Conservation (phyloP, 2,797 vertebrate species). For the Hippopotamyrus pictus region DNA sequence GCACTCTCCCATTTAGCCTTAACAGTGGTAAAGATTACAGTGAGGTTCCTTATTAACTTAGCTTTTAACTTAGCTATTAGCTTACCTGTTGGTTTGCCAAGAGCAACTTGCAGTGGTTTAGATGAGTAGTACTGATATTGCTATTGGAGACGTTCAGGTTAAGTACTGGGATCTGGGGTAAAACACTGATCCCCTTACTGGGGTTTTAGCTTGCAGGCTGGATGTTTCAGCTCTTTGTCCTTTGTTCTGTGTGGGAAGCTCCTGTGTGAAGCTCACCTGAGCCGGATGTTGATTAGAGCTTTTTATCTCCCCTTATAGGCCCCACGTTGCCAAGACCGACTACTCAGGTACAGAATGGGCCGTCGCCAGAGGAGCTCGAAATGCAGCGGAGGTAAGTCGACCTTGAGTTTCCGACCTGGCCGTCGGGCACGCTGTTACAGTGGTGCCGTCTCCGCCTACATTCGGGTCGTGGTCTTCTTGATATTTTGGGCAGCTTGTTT, state of each 20-base stretch:
- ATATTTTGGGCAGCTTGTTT: background rate
- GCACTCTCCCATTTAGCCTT: background rate
- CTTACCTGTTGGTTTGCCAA: background rate
- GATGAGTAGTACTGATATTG: background rate
- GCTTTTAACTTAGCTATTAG: background rate
- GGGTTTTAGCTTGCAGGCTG: background rate
- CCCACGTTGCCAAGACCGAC: conserved; percentile 84
- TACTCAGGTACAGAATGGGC: conserved; percentile 91
- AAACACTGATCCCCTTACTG: background rate
- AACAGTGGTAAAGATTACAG: background rate
- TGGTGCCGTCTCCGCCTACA: too few species aligned
- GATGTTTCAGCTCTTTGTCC: background rate
- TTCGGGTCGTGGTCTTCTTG: background rate
- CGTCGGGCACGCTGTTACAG: too few species aligned
- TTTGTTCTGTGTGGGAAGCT: background rate
- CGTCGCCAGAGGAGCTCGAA: conserved; percentile 86
- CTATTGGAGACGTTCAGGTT: background rate
- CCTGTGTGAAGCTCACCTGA: background rate
- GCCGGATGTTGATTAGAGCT: background rate
- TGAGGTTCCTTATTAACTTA: background rate
- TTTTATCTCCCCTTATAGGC: conserved; percentile 56
- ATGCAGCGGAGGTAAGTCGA: conserved; percentile 81
- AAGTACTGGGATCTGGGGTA: background rate
- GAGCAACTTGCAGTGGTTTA: background rate
- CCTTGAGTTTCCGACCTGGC: background rate